A percentile compares a stretch with the other conserved stretches of the same genome.
Evolutionary conservation across 1,140 invertebrate species (phyloP).

Genomic region (Apis cerana): DNA sequence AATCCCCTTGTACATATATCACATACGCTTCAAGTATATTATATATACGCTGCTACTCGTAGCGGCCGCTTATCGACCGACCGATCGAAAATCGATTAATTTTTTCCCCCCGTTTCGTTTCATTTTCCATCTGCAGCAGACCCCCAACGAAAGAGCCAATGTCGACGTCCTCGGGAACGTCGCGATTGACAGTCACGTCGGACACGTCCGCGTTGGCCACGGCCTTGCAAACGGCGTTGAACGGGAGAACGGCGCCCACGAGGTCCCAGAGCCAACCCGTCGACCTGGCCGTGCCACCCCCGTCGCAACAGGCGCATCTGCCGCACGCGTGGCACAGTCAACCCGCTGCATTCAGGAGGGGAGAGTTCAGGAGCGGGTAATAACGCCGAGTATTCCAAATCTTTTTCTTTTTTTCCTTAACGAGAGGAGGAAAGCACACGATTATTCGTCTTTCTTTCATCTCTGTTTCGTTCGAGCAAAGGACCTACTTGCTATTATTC

Average conservation of each 20-base stretch:
- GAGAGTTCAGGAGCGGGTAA: constrained; percentile 78
- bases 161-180: constrained; percentile 76
- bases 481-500: too few relatives aligned
- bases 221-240: constrained; percentile 75
- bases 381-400: background rate
- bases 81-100: constrained; percentile 1
- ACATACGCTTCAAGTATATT: constrained; percentile 74
- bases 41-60: constrained; percentile 60
- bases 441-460: too few relatives aligned
- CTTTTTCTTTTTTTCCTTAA: too few relatives aligned
- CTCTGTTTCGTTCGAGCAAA: too few relatives aligned
- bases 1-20: constrained; percentile 75
- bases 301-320: constrained; percentile 67
- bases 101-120: background rate
- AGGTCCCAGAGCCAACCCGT: constrained; percentile 81
- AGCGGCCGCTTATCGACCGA: background rate
- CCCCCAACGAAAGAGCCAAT: constrained; percentile 74
- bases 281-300: constrained; percentile 76
- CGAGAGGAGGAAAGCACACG: too few relatives aligned
- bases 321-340: constrained; percentile 79
- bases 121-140: constrained; percentile 57
- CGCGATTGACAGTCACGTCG: constrained; percentile 76
- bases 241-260: constrained; percentile 76
- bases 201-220: constrained; percentile 76
- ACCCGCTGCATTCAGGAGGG: constrained; percentile 77